phyloP scores from a whole-genome alignment of 2,113 vertebrate species.

The Trogon surrucura region DNA sequence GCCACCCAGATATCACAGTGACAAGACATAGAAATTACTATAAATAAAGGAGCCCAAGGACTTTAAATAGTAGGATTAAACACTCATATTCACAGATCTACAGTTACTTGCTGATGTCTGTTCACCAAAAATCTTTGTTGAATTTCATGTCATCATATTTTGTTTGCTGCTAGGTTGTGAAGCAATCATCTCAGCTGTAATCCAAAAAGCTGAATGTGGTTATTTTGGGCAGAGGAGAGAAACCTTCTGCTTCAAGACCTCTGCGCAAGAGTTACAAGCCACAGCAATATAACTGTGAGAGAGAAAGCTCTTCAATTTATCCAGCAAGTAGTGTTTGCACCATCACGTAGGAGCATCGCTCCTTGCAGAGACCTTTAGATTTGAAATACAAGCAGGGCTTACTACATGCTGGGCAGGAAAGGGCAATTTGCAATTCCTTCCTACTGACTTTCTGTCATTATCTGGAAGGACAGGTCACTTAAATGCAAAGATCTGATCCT shows the following conservation, averaged over 20 bases:
- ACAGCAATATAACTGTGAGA: neutral
- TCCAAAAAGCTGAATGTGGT: neutral
- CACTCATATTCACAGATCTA: neutral
- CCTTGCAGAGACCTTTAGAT: neutral
- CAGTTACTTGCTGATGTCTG: neutral
- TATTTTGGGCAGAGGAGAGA: neutral
- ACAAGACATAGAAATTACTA: neutral
- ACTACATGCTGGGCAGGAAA: neutral
- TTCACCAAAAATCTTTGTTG: conserved; percentile 10
- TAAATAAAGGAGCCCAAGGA: neutral
- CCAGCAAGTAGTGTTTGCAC: neutral
- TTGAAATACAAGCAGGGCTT: neutral
- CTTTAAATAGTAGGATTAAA: conserved; percentile 15
- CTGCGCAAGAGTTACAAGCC: neutral
- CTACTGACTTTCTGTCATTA: neutral
- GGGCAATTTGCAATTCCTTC: neutral
- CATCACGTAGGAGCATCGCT: neutral
- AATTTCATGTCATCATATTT: neutral
- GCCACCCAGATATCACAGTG: neutral
- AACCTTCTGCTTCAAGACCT: conserved; percentile 1
- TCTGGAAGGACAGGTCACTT: neutral
- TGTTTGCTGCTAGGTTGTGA: neutral
- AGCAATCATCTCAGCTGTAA: neutral
- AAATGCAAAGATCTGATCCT: neutral
- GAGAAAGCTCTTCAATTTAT: neutral